Base-by-base conservation (phyloP, 2,113 vertebrate genomes). In the Leuciscus idus region DNA sequence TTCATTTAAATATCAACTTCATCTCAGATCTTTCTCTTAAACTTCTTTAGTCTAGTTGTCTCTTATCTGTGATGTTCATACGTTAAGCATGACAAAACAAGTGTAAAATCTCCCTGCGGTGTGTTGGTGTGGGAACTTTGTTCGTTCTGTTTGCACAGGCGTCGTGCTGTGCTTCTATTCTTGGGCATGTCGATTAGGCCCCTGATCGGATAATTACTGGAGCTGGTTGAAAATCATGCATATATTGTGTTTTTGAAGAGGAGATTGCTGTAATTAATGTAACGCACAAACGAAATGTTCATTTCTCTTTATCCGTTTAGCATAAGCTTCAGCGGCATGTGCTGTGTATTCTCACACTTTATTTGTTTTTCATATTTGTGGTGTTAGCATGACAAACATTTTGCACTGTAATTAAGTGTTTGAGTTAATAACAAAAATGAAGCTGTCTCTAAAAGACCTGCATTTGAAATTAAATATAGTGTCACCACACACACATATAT, bases 221-320 rank as follows among this genome's bases (percentile, higher is more conserved):
- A 89, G 93, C 91, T 93, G 90, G 57, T 90, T 92, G 92, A 94
- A 81, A 94, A 94, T 94, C 91, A 94, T 87, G 87, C 84, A 88
- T 88, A 90, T 89, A 91, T 93, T 93, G 91, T 93, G 87, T 86
- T 90, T 90, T 73, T 88, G 87, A 92, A 90, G 87, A 92, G n/a
- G 92, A 93, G 93, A 94, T 94, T 93, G 91, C 91, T 21, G 88
- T 43, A 87, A 85, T 88, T 87, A 89, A 90, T 90, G 84, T 87
- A 68, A 64, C 2, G 13, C 8, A 21, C 39, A 19, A 10, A 46
- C 9, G 2, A 2, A 64, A 64, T 26, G 15, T 90, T 90, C 73
- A 78, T 89, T 90, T 83, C 85, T 92, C 85, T 68, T 89, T 86
- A 84, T 84, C 72, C 59, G 10, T 52, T 70, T 84, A 73, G 30